phyloP scores from a whole-genome alignment of 2,888 invertebrate genomes.

The Neoascia interrupta region DNA sequence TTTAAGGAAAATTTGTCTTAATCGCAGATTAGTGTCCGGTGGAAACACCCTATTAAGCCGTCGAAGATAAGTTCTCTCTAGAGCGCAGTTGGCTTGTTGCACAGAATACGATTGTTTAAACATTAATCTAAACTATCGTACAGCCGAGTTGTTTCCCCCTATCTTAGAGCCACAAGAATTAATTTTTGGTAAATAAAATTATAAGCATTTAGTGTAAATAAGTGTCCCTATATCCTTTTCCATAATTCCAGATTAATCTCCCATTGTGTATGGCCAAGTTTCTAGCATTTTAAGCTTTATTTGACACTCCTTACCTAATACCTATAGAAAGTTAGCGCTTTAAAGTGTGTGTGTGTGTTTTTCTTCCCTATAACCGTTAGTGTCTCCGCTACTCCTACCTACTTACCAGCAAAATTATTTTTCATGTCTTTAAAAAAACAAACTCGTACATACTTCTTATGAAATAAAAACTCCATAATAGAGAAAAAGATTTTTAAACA shows the following conservation, averaged over 20 bases:
- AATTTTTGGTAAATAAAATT: too few relatives aligned
- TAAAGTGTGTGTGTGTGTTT: constrained; percentile 37
- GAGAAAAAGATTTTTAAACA: too few relatives aligned
- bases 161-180: too few relatives aligned
- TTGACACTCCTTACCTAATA: constrained; percentile 6
- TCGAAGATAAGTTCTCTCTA: too few relatives aligned
- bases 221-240: neutral
- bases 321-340: constrained; percentile 30
- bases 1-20: too few relatives aligned
- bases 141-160: too few relatives aligned
- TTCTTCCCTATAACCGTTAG: constrained; percentile 21
- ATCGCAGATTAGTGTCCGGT: too few relatives aligned
- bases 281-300: constrained; percentile 20
- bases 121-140: too few relatives aligned
- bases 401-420: constrained; percentile 28
- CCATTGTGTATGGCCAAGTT: constrained; percentile 7
- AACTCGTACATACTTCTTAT: constrained; percentile 2
- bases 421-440: constrained; percentile 19
- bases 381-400: constrained; percentile 31
- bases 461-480: constrained; percentile 45
- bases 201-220: too few relatives aligned
- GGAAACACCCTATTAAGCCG: too few relatives aligned
- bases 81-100: too few relatives aligned
- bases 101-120: too few relatives aligned
- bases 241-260: neutral